Evolutionary conservation across 2,888 invertebrate genomes (phyloP).

Genomic region (Isoperla grammatica): DNA sequence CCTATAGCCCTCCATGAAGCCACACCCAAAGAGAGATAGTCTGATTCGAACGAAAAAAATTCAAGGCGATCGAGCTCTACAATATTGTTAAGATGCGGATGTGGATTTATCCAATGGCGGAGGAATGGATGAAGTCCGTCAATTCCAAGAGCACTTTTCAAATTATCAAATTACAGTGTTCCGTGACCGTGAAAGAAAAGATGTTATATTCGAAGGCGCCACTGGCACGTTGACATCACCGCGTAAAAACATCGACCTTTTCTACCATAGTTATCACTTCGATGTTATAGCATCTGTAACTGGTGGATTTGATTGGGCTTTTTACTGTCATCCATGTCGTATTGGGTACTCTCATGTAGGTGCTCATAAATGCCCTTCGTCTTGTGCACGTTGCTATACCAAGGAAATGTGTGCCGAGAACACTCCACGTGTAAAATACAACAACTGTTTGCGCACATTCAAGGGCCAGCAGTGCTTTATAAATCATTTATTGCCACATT

Average conservation of each 20-base stretch:
- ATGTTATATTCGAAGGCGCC: too few species aligned
- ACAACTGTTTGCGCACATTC: neutral
- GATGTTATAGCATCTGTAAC: neutral
- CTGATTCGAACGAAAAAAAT: neutral
- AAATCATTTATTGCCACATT: neutral
- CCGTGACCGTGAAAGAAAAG: too few species aligned
- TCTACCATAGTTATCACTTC: neutral
- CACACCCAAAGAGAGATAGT: neutral
- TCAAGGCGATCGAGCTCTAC: neutral
- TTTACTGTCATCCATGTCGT: constrained; percentile 1
- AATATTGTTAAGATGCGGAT: neutral
- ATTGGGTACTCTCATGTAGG: neutral
- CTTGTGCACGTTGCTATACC: neutral
- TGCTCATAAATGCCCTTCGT: neutral
- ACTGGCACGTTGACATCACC: too few species aligned
- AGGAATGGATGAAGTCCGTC: neutral
- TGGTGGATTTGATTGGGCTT: constrained; percentile 1
- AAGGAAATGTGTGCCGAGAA: neutral
- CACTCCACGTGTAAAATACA: neutral
- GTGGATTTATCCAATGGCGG: constrained; percentile 7
- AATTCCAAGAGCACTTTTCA: neutral
- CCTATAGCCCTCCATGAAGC: neutral
- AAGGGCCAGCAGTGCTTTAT: too few species aligned
- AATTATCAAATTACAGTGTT: neutral
- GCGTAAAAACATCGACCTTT: constrained; percentile 3